Evolutionary conservation across 2,888 invertebrate species (phyloP), one percentile per base, ranked within the genome.

Genomic region (Anorthoa munda): DNA sequence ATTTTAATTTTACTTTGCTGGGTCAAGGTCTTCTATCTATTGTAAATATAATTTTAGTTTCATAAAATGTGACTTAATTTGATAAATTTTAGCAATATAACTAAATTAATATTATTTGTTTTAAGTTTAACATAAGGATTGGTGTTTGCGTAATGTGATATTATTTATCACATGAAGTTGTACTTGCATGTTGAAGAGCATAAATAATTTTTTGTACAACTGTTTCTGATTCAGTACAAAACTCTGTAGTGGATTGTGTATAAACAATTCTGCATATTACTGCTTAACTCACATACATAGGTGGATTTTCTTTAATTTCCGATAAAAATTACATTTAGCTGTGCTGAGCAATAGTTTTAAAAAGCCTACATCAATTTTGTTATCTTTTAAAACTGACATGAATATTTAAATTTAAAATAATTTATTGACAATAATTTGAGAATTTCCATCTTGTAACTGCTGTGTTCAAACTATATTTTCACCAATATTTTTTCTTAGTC

Each of bases 41-140:
- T 88, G 88, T 88, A 88, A 84, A 88, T 88, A 88, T 73, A 59
- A 68, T 80, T 83, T 80, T 72, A 64, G 79, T 82, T 86, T 79
- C 71, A 84, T 85, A 70, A 82, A 82, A 86, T 87, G 81, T 79
- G 81, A 85, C 84, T 86, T 83, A 84, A 78, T 77, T 85, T 78
- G 79, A 79, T 64, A 81, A 76, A 80, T 82, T 78, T 74, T 82
- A 75, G 81, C 78, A 75, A 75, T 75, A 71, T 73, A 61, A 70
- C 45, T 79, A 79, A 80, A 63, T 75, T 72, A 77, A 72, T 76
- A 59, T 48, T 61, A 64, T 60, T 71, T 77, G 39, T 81, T 75
- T 70, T 75, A 80, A 83, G 77, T 81, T 75, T 75, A 76, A 69
- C 53, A 39, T 68, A 67, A 63, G 51, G 53, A 64, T 77, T 83